A percentile compares a stretch with the other conserved stretches of the same genome.
These are phyloP conservation scores for Chrysodeixis includens DNA, from an alignment of 2,888 invertebrate genomes.

Conservation along the genomic window DNA sequence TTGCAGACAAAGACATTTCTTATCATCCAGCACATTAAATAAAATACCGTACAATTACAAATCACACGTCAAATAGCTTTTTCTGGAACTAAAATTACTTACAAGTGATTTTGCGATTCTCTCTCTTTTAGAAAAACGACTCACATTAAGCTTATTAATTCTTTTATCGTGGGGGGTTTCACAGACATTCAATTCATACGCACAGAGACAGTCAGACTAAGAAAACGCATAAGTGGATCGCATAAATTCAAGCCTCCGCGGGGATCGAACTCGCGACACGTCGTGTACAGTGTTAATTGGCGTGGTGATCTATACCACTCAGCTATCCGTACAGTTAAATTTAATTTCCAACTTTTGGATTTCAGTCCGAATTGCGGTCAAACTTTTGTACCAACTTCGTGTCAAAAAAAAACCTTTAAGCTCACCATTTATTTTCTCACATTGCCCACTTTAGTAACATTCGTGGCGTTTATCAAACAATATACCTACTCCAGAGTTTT, in stretches of 20 bases:
- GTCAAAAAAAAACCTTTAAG: conserved; percentile 29
- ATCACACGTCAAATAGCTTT: neutral
- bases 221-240: too few species aligned
- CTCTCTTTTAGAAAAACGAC: too few species aligned
- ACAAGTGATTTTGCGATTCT: too few species aligned
- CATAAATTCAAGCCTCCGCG: too few species aligned
- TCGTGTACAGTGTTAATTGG: too few species aligned
- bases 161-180: too few species aligned
- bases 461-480: conserved; percentile 39
- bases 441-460: conserved; percentile 32
- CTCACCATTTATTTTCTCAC: conserved; percentile 37
- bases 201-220: too few species aligned
- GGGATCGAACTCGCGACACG: too few species aligned
- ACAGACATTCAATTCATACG: too few species aligned
- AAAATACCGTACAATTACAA: neutral
- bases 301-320: too few species aligned
- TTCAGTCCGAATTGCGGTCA: conserved; percentile 28
- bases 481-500: conserved; percentile 31
- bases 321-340: too few species aligned
- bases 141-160: too few species aligned
- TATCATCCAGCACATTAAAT: neutral
- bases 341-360: conserved; percentile 26
- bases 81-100: conserved; percentile 13
- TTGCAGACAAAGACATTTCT: neutral
- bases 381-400: conserved; percentile 39